Conservation (phyloP, 2,797 vertebrate species). For the Gephyroberyx darwinii region DNA sequence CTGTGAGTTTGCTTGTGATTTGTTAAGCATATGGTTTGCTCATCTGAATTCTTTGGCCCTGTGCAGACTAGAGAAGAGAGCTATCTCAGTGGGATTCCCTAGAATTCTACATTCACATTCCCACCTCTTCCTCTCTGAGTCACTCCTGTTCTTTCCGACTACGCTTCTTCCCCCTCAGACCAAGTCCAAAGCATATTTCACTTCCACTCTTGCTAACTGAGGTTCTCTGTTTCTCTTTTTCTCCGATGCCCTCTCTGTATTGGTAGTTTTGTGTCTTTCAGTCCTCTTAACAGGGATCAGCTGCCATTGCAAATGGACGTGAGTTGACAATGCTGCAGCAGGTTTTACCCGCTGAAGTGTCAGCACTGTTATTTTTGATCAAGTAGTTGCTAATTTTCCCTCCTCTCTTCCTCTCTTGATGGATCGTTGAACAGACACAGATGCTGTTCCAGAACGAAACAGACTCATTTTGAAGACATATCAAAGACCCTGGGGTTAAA, state of each 20-base stretch:
- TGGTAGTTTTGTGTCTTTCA: constrained; percentile 11
- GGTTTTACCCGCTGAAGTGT: neutral
- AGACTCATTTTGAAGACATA: constrained; percentile 46
- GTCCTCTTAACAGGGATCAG: constrained; percentile 15
- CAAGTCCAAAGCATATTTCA: constrained; percentile 63
- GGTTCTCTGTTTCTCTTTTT: constrained; percentile 16
- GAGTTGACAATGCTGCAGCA: constrained; percentile 16
- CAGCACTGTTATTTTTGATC: constrained; percentile 6
- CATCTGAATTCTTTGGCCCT: constrained; percentile 75
- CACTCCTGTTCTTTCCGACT: constrained; percentile 76
- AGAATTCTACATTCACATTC: constrained; percentile 70
- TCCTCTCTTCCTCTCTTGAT: neutral
- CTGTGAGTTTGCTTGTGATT: constrained; percentile 58
- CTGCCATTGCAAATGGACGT: constrained; percentile 24
- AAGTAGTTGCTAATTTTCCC: constrained; percentile 10
- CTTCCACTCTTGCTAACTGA: constrained; percentile 50
- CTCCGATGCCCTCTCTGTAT: constrained; percentile 21
- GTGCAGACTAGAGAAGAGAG: constrained; percentile 44
- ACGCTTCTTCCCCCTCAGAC: constrained; percentile 54
- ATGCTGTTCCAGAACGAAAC: constrained; percentile 46
- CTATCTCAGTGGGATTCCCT: constrained; percentile 79
- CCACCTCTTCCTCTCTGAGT: constrained; percentile 73
- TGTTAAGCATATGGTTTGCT: constrained; percentile 76
- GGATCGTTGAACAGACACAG: constrained; percentile 54
- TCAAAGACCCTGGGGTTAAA: constrained; percentile 45